Percentiles rank a stretch among this genome's conserved stretches.
Evolutionary conservation across 2,888 invertebrate genomes (phyloP).

Genomic region (Gonocerus acuteangulatus): DNA sequence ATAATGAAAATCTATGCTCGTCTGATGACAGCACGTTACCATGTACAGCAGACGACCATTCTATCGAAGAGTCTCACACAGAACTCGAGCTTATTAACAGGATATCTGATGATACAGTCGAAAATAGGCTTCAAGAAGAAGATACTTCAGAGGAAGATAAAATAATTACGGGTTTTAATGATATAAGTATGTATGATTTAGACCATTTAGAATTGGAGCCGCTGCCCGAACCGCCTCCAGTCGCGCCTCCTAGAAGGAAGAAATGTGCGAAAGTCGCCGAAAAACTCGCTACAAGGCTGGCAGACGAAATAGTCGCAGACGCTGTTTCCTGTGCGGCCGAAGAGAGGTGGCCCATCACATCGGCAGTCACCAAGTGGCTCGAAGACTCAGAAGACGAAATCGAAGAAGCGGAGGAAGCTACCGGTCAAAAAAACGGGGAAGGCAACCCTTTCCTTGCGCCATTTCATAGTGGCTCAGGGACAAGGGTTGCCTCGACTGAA

Average conservation of each 20-base stretch:
- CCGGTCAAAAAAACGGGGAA: conserved; percentile 43
- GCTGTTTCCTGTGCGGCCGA: conserved; percentile 16
- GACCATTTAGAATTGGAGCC: not conserved
- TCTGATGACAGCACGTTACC: conserved; percentile 3
- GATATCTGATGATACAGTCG: not conserved
- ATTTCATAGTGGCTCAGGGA: conserved; percentile 38
- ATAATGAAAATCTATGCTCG: not conserved
- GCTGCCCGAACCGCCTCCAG: conserved; percentile 25
- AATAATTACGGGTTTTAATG: not conserved
- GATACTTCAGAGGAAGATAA: conserved; percentile 5
- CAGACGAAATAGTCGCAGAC: conserved; percentile 20
- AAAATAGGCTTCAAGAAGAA: not conserved
- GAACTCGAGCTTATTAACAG: not conserved
- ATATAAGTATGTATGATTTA: not conserved
- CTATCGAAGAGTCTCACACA: not conserved
- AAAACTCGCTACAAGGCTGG: conserved; percentile 27
- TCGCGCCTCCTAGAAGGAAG: conserved; percentile 33
- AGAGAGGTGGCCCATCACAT: conserved; percentile 47
- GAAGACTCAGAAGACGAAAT: conserved; percentile 37
- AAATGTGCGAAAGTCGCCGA: conserved; percentile 32
- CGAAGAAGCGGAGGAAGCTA: conserved; percentile 38
- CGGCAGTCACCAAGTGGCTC: conserved; percentile 55
- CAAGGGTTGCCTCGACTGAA: conserved; percentile 38
- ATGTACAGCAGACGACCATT: conserved; percentile 1
- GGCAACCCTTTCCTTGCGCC: conserved; percentile 41